Percentiles rank a stretch among this genome's conserved stretches.
Conservation (phyloP, 2,888 invertebrate genomes). For the Glaucopsyche alexis region DNA sequence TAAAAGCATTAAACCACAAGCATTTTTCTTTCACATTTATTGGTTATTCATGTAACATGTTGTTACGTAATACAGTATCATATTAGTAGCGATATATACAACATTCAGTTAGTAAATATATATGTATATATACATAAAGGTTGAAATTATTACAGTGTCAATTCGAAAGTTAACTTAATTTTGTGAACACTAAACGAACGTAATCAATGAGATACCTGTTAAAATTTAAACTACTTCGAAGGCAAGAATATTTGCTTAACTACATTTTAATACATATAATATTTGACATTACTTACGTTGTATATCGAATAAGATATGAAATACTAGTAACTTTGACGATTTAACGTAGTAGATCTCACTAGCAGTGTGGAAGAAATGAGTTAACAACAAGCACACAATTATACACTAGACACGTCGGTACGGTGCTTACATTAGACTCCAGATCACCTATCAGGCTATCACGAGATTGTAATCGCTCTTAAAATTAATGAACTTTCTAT, state of each 20-base stretch:
- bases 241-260: constrained; percentile 28
- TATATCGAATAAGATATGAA: constrained; percentile 25
- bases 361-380: constrained; percentile 17
- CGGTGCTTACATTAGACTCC: constrained; percentile 21
- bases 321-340: constrained; percentile 23
- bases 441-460: not conserved
- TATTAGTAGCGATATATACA: constrained; percentile 49
- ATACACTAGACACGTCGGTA: constrained; percentile 7
- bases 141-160: constrained; percentile 33
- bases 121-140: constrained; percentile 40
- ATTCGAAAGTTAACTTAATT: constrained; percentile 20
- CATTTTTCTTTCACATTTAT: constrained; percentile 73
- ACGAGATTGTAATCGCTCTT: constrained; percentile 22
- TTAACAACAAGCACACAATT: constrained; percentile 16
- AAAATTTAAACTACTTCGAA: constrained; percentile 26
- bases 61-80: constrained; percentile 61
- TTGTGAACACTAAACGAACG: constrained; percentile 13
- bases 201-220: not conserved
- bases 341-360: constrained; percentile 26
- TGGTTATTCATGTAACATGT: constrained; percentile 66
- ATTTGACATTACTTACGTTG: constrained; percentile 24
- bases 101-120: constrained; percentile 35
- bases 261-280: constrained; percentile 13
- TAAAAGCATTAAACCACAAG: constrained; percentile 77
- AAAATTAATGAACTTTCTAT: constrained; percentile 26